Evolutionary conservation across 2,888 invertebrate genomes (phyloP).

Genomic region (Drosophila borealis): DNA sequence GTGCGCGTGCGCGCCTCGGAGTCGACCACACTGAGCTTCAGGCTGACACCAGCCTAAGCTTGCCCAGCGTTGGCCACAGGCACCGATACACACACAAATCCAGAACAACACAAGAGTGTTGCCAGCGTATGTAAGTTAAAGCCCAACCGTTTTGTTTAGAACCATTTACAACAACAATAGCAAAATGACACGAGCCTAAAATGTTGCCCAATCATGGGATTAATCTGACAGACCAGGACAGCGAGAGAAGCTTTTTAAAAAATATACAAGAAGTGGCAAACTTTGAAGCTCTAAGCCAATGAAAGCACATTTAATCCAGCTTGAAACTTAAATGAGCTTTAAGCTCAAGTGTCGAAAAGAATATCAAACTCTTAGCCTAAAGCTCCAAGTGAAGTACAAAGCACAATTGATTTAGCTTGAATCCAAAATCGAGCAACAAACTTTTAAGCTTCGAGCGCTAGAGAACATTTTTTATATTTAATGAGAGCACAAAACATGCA

Average conservation of each 20-base stretch:
- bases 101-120: conserved; percentile 53
- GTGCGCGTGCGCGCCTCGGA: conserved; percentile 94
- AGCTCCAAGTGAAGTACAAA: background rate
- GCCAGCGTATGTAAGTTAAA: conserved; percentile 72
- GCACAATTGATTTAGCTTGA: background rate
- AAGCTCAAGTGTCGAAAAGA: too few species aligned
- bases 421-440: background rate
- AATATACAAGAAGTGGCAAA: too few species aligned
- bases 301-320: background rate
- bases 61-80: background rate
- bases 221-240: background rate
- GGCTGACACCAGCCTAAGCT: conserved; percentile 96
- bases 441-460: background rate
- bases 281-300: background rate
- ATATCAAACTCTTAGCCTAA: too few species aligned
- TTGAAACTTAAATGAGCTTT: background rate
- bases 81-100: conserved; percentile 12
- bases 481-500: background rate
- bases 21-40: conserved; percentile 95
- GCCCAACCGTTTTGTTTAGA: conserved; percentile 51
- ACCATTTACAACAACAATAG: conserved; percentile 32
- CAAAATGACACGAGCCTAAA: conserved; percentile 24
- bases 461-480: too few species aligned
- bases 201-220: background rate
- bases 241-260: background rate